phyloP scores from a whole-genome alignment of 2,888 invertebrate genomes.

The Clostera curtula region DNA sequence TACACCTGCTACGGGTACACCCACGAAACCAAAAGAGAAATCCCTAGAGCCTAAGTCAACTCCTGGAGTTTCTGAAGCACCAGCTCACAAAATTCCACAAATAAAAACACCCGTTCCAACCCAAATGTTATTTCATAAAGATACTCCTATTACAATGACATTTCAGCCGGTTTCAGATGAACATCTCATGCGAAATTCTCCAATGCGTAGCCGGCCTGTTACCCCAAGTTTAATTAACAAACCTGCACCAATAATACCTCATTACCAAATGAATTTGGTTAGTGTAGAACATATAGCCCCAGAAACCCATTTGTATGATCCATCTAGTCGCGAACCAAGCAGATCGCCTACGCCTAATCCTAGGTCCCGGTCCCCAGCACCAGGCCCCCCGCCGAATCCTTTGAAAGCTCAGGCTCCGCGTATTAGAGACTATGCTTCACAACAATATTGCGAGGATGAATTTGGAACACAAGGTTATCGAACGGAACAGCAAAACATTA shows the following conservation, averaged over 20 bases:
- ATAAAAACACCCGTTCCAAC: conserved; percentile 29
- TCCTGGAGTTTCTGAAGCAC: conserved; percentile 28
- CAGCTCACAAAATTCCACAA: conserved; percentile 26
- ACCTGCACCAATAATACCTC: conserved; percentile 84
- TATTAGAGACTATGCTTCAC: conserved; percentile 67
- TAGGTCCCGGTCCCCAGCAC: conserved; percentile 80
- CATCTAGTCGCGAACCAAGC: conserved; percentile 73
- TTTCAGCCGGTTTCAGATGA: conserved; percentile 80
- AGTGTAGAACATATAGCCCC: conserved; percentile 78
- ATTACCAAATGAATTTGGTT: conserved; percentile 85
- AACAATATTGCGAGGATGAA: conserved; percentile 45
- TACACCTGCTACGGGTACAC: conserved; percentile 57
- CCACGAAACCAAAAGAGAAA: conserved; percentile 43
- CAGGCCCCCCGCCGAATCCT: conserved; percentile 81
- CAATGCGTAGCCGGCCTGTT: conserved; percentile 72
- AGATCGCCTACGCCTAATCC: conserved; percentile 79
- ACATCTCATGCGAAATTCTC: conserved; percentile 66
- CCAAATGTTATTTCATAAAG: conserved; percentile 59
- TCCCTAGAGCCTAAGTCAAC: conserved; percentile 38
- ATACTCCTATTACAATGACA: conserved; percentile 73
- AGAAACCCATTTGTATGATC: conserved; percentile 76
- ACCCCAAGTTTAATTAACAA: conserved; percentile 84
- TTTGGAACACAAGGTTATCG: conserved; percentile 44
- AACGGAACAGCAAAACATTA: conserved; percentile 51
- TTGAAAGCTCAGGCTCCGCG: conserved; percentile 79